A percentile compares a stretch with the other conserved stretches of the same genome.
These are phyloP conservation scores for Actinernus sp. DNA, from an alignment of 92 coral and sea anemone species.

Conservation along the genomic window DNA sequence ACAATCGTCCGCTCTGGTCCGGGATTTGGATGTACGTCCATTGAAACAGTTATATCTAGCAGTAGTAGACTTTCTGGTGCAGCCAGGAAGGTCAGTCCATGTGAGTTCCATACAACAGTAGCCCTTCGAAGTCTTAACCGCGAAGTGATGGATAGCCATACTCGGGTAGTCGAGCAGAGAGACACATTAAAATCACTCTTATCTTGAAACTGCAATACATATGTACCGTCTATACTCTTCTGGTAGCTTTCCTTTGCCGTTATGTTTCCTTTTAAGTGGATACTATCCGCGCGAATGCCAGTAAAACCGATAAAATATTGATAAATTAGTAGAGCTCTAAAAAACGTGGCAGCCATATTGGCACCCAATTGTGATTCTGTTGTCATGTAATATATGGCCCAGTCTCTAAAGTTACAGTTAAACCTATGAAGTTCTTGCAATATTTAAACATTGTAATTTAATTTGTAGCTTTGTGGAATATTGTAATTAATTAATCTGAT, in stretches of 20 bases:
- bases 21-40: conserved; percentile 39
- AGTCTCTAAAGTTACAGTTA: no score
- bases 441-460: no score
- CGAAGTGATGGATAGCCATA: conserved; percentile 2
- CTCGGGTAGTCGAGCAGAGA: conserved; percentile 24
- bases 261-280: not conserved
- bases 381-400: no score
- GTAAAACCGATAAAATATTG: not conserved
- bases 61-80: conserved; percentile 29
- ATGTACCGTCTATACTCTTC: no score
- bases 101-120: conserved; percentile 30
- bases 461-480: no score
- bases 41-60: conserved; percentile 16
- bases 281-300: not conserved
- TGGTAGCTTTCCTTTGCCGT: not conserved
- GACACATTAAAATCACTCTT: not conserved
- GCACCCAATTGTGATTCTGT: no score
- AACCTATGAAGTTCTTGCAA: no score
- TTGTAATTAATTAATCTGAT: no score
- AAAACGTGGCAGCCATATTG: conserved; percentile 27
- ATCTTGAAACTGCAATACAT: no score
- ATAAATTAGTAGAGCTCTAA: not conserved
- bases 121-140: conserved; percentile 30
- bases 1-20: conserved; percentile 3
- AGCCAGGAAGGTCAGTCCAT: conserved; percentile 50